These are phyloP conservation scores for Cynopterus brachyotis DNA, from an alignment of 2,113 vertebrate species.

Conservation along the genomic window DNA sequence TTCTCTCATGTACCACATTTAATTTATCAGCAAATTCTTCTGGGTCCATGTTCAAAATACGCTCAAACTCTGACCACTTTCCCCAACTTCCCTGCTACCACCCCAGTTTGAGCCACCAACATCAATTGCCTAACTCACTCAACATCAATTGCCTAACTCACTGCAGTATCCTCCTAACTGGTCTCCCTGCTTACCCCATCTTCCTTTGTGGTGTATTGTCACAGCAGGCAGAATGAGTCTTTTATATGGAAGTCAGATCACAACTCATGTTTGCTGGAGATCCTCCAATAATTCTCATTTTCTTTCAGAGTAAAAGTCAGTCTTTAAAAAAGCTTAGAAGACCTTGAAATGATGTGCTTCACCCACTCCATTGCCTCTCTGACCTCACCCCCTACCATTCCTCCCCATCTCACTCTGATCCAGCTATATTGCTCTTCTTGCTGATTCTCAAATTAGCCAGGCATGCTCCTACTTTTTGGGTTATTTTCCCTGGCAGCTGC, in stretches of 20 bases:
- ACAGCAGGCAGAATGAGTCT: not conserved
- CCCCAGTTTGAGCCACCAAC: not conserved
- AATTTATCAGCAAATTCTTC: not conserved
- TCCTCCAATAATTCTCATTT: not conserved
- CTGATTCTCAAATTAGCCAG: not conserved
- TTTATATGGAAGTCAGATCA: not conserved
- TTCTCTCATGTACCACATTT: not conserved
- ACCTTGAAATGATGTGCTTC: not conserved
- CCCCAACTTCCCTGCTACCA: not conserved
- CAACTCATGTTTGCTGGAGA: conserved; percentile 18
- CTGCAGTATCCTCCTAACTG: not conserved
- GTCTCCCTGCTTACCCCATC: not conserved
- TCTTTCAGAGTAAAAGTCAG: not conserved
- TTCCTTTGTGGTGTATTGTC: not conserved
- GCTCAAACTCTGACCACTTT: not conserved
- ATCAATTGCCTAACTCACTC: not conserved
- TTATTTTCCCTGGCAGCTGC: not conserved
- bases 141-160: not conserved
- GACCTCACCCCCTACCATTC: not conserved
- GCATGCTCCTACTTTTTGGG: not conserved
- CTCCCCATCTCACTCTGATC: not conserved
- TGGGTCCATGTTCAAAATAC: not conserved
- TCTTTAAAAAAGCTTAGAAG: not conserved
- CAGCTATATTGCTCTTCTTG: not conserved
- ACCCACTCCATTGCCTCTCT: not conserved